Evolutionary conservation across 2,888 invertebrate genomes (phyloP).

Genomic region (Craniophora ligustri): DNA sequence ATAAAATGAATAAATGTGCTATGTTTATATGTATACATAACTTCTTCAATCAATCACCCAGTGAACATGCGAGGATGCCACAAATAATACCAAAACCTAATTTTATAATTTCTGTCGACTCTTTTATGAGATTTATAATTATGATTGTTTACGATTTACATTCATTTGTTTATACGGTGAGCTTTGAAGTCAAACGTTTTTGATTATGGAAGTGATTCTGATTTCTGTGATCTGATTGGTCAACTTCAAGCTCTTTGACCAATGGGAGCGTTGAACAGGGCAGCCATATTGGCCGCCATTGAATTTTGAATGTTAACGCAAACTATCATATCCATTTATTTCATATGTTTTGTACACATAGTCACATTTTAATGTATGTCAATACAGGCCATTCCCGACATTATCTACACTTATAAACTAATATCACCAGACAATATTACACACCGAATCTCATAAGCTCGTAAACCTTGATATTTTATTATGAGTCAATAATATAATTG

Average conservation of each 20-base stretch:
- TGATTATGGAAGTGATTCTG: no score
- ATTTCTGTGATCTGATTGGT: no score
- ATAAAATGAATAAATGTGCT: no score
- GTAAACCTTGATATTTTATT: slow-evolving; percentile 71
- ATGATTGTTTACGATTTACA: not conserved
- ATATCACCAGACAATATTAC: slow-evolving; percentile 77
- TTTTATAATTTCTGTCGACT: not conserved
- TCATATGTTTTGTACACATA: slow-evolving; percentile 39
- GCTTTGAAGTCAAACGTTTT: no score
- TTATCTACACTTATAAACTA: slow-evolving; percentile 80
- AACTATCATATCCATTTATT: slow-evolving; percentile 2
- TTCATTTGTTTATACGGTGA: no score
- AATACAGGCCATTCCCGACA: slow-evolving; percentile 60
- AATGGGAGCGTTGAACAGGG: no score
- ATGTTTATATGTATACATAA: no score
- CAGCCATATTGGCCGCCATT: no score
- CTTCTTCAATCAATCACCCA: no score
- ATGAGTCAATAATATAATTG: slow-evolving; percentile 67
- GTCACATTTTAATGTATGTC: slow-evolving; percentile 47
- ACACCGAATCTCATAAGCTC: slow-evolving; percentile 84
- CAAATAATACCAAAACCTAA: slow-evolving; percentile 16
- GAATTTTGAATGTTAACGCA: no score
- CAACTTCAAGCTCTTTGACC: no score
- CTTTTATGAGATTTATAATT: not conserved
- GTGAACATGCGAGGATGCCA: not conserved